Evolutionary conservation across 2,888 invertebrate genomes (phyloP), one percentile per base, ranked within the genome.

Genomic region (Nemapogon koenigi): DNA sequence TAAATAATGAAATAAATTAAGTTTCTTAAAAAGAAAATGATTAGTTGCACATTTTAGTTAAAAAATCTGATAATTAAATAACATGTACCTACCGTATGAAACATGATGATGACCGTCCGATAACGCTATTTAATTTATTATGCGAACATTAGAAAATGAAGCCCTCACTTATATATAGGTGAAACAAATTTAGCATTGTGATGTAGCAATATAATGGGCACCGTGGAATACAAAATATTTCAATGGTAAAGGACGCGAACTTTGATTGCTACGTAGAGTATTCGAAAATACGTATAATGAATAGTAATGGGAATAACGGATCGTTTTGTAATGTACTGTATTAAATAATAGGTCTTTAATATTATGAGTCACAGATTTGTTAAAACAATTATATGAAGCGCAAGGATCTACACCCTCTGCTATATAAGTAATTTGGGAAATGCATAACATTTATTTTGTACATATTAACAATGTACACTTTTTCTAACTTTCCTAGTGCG

Each of bases 161-260:
- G 57, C 57, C 69, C 54, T 57, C 57, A 62, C 72, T 76, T 78
- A 70, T 78, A 78, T 78, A 76, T 68, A 72, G 73, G 72, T 73
- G 76, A 73, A 67, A 71, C 67, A 75, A 76, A 76, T 76, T 78
- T 75, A 73, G 72, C 73, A 76, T 76, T 55, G 57, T 56, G 48
- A 64, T 78, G 78, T 55, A 71, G 78, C 75, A 76, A 76, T 51
- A 60, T 49, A 42, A 65, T 49, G 62, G 62, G 60, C 67, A 70
- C 59, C 60, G 51, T 55, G 53, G 78, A 76, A 78, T 78, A 78
- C 76, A 60, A 73, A 78, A 78, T 76, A 60, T 60, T 68, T 41
- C 65, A 59, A 70, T 73, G 65, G 65, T 60, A 68, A 72, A 69
- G 71, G 71, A 71, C 69, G 57, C 55, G 67, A 61, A 66, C 76